phyloP scores from a whole-genome alignment of 2,113 vertebrate genomes.

The Leiothrix lutea region DNA sequence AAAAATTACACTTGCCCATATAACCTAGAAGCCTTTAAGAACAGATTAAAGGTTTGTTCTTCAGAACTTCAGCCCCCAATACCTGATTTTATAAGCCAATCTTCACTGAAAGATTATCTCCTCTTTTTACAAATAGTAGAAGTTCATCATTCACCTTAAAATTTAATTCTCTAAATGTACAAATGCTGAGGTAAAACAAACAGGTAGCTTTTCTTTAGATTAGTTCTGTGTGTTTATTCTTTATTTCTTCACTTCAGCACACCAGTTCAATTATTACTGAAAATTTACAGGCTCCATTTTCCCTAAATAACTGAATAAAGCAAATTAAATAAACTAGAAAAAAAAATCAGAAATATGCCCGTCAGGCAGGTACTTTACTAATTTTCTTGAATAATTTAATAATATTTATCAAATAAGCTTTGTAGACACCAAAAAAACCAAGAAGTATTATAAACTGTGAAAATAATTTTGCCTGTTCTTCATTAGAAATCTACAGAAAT shows the following conservation, averaged over 20 bases:
- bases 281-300: conserved; percentile 15
- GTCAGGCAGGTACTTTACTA: conserved; percentile 36
- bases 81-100: neutral
- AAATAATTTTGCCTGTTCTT: neutral
- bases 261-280: conserved; percentile 5
- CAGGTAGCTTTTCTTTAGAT: neutral
- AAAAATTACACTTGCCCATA: neutral
- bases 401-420: conserved; percentile 39
- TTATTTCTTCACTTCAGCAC: neutral
- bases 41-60: neutral
- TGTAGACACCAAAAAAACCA: neutral
- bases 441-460: neutral
- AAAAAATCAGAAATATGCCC: conserved; percentile 11
- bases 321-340: conserved; percentile 53
- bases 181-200: neutral
- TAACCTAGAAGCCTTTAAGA: neutral
- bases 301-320: conserved; percentile 52
- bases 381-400: conserved; percentile 59
- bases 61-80: neutral
- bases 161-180: neutral
- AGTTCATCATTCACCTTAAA: neutral
- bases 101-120: neutral
- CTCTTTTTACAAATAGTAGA: neutral
- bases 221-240: neutral
- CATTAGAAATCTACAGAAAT: neutral